Base-by-base conservation (phyloP, 2,797 vertebrate genomes). In the Anolis apletophallus region DNA sequence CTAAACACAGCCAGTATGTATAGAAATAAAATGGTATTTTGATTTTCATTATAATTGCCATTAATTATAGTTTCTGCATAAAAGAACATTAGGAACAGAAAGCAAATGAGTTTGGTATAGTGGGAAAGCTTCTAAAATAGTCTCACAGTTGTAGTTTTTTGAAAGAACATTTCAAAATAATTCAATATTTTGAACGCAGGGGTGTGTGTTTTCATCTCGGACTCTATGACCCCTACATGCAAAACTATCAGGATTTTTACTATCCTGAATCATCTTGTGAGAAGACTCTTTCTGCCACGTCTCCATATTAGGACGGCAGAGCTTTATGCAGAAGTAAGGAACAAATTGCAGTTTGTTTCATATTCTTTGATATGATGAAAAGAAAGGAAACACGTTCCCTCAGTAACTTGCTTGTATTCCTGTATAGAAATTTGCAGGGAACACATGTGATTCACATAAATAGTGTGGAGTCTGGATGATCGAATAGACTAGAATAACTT, bases 21-120 rank as follows among this genome's bases (percentile, higher is more conserved):
- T 78, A 9, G 40, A 57, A 72, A 26, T 87, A 46, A 68, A 87
- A 26, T 72, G 26, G 6, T 71, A 46, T 85, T 83, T 79, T 71
- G 46, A 79, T 83, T 61, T 78, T 78, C 54, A 79, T 55, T 83
- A n/a, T 73, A 87, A 87, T 32, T 73, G 32, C 26, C 57, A 64
- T 73, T 83, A 87, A 78, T 83, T 87, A 77, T 83, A 50, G 5
- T 78, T 84, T 54, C 26, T 54, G 54, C 52, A 85, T 59, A 79
- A 71, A 79, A 79, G 23, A 79, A 52, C 57, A 73, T 36, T 81
- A 57, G 80, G 32, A 61, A 46, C 64, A 87, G 52, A 77, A 87
- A 83, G 36, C 36, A 72, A 79, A 54, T 29, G 36, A 13, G 8
- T 83, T 57, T 50, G 16, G 54, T n/a, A 40, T 0, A 21, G 21